phyloP scores from a whole-genome alignment of 2,797 vertebrate genomes.

The Melanotaenia maccullochi region DNA sequence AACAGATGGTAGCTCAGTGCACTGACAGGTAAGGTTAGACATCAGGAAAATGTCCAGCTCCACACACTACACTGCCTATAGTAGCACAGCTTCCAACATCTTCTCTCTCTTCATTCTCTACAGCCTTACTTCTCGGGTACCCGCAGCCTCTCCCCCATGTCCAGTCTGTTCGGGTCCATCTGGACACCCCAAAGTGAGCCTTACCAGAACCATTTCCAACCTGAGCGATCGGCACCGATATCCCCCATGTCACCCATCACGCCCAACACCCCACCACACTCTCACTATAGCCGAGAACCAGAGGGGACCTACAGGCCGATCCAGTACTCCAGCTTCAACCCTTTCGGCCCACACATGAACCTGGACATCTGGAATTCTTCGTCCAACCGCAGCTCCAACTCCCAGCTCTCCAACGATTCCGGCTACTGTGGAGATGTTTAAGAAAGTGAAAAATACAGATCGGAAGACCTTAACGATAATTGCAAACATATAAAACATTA shows the following conservation, averaged over 20 bases:
- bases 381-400: conserved; percentile 91
- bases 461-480: conserved; percentile 51
- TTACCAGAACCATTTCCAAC: conserved; percentile 87
- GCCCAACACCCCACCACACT: conserved; percentile 81
- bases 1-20: conserved; percentile 24
- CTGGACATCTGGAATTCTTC: conserved; percentile 98
- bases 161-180: conserved; percentile 98
- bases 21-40: conserved; percentile 13
- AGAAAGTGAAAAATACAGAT: conserved; percentile 11
- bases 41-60: not conserved
- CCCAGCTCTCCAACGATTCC: conserved; percentile 94
- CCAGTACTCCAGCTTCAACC: conserved; percentile 94
- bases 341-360: conserved; percentile 97
- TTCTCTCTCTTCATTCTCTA: not conserved
- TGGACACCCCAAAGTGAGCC: conserved; percentile 96
- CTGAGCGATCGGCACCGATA: conserved; percentile 81
- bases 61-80: no score
- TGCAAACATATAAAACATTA: conserved; percentile 72
- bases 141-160: conserved; percentile 98
- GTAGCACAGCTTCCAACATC: not conserved
- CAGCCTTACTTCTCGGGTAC: conserved; percentile 97
- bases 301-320: conserved; percentile 85
- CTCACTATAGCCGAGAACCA: conserved; percentile 87
- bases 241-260: conserved; percentile 85
- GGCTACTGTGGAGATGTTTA: conserved; percentile 91